Base-by-base conservation (phyloP, 2,888 invertebrate species). In the Gerosis bhagava region DNA sequence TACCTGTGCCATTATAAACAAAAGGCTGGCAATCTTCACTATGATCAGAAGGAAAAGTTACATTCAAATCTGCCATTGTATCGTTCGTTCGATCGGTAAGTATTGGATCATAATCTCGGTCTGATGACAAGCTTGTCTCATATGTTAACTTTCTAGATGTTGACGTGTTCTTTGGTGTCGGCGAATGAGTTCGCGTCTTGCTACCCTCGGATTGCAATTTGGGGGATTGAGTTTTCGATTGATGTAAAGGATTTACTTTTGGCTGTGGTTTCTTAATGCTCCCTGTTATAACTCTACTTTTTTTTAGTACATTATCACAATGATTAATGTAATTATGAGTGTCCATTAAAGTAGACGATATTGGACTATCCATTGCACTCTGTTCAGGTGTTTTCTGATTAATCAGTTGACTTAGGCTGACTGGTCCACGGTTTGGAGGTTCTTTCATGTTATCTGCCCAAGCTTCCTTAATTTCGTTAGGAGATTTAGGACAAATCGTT, bases 51-150 rank as follows among this genome's bases (percentile, higher is more conserved):
- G 88, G 76, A 46, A 89, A 88, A 0, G 89, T 83, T 0, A 84
- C 80, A 34, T 89, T 89, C 13, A 89, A 55, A 54, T 86, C 89
- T 0, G 86, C 89, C 69, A 89, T 62, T 1, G 89, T 89, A 52
- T 89, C 89, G 65, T 82, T 88, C 57, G 89, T 88, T 70, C 87
- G 77, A 53, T 87, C 86, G 24, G 87, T 88, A 32, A 83, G 50
- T 7, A 82, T 69, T 13, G 67, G 69, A 1, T 87, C 89, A 54
- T 66, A 71, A 3, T 82, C 80, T 16, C 67, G 70, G 3, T 83
- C 83, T 1, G 80, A 70, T 1, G 77, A 79, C 1, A 59, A 63
- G 35, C 76, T 79, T 1, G 76, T 75, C 13, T 87, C 87, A 45
- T 84, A 84, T 25, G 74, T 72, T 2, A 86, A 60, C 53, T 65